Conservation (phyloP, 2,113 vertebrate species). For the Stomatorhinus ivindoensis region DNA sequence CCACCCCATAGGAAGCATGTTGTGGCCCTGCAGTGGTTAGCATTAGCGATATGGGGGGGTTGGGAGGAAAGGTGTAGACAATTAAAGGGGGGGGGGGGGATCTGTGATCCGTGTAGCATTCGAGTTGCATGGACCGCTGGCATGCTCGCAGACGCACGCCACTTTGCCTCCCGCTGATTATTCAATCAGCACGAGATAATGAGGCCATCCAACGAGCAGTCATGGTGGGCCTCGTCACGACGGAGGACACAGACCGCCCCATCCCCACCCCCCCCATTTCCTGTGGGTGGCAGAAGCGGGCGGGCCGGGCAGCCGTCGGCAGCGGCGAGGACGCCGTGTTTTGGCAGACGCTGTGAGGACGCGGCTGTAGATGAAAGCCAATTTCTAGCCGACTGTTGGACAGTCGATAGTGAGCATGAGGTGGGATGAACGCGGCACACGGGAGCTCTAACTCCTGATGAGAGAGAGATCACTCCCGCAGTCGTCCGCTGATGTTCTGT, state of each 20-base stretch:
- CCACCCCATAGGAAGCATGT: background rate
- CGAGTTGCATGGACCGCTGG: background rate
- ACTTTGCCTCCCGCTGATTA: background rate
- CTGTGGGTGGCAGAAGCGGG: background rate
- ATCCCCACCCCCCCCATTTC: background rate
- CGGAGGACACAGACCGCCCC: background rate
- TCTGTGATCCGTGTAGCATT: background rate
- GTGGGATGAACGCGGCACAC: background rate
- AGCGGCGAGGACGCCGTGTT: background rate
- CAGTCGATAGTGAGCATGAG: background rate
- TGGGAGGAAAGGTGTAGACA: background rate
- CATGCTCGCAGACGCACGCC: no score
- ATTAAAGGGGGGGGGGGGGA: background rate
- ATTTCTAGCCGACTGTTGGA: background rate
- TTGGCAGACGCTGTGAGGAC: background rate
- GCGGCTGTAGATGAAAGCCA: background rate
- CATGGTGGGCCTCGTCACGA: background rate
- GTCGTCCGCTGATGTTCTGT: background rate
- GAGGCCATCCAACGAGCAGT: background rate
- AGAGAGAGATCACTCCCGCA: background rate
- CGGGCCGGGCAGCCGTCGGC: background rate
- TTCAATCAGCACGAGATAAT: constrained; percentile 10
- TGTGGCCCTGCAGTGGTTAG: background rate
- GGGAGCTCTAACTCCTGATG: no score
- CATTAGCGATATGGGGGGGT: background rate